Evolutionary conservation across 2,888 invertebrate species (phyloP).

Genomic region (Drosophila mercatorum): DNA sequence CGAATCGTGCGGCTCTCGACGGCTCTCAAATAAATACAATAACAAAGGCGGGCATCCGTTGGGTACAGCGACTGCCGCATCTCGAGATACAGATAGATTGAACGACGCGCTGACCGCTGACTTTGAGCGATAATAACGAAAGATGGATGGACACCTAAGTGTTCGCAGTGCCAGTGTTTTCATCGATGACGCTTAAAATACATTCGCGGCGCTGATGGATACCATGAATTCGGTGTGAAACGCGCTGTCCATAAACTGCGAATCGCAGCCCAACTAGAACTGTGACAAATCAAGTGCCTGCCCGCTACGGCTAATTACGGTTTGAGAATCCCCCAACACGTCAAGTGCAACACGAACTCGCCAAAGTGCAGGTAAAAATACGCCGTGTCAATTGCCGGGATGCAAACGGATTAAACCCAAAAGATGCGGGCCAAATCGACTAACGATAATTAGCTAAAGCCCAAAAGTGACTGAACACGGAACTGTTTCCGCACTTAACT

Average conservation of each 20-base stretch:
- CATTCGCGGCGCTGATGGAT: slow-evolving; percentile 65
- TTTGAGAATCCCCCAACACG: slow-evolving; percentile 39
- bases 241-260: slow-evolving; percentile 43
- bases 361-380: slow-evolving; percentile 35
- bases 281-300: slow-evolving; percentile 71
- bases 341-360: slow-evolving; percentile 45
- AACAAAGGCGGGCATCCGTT: slow-evolving; percentile 55
- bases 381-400: slow-evolving; percentile 36
- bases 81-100: slow-evolving; percentile 27
- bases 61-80: slow-evolving; percentile 38
- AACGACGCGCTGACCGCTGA: slow-evolving; percentile 32
- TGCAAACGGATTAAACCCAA: slow-evolving; percentile 58
- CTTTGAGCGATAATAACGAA: slow-evolving; percentile 62
- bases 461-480: slow-evolving; percentile 20
- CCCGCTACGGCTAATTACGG: slow-evolving; percentile 59
- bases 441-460: slow-evolving; percentile 46
- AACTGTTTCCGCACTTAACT: slow-evolving; percentile 33
- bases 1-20: slow-evolving; percentile 47
- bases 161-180: slow-evolving; percentile 69
- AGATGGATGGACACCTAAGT: slow-evolving; percentile 76
- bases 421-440: slow-evolving; percentile 38
- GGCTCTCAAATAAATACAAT: slow-evolving; percentile 22
- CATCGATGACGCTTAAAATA: slow-evolving; percentile 76
- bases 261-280: slow-evolving; percentile 45
- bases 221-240: slow-evolving; percentile 73